phyloP scores from a whole-genome alignment of 2,888 invertebrate species.

The Gryllus longicercus region DNA sequence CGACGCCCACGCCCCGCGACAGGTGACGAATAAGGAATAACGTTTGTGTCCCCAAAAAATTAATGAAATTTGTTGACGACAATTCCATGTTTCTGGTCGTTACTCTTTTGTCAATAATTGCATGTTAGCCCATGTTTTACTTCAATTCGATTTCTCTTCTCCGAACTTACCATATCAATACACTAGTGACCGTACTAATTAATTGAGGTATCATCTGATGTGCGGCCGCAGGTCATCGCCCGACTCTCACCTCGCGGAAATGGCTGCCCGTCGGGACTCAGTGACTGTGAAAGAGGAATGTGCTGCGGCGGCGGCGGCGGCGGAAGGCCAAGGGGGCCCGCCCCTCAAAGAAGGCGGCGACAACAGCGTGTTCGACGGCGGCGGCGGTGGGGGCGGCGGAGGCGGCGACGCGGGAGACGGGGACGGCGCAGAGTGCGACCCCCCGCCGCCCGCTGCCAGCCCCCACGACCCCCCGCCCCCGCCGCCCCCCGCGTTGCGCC shows the following conservation, averaged over 20 bases:
- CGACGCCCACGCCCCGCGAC: constrained; percentile 25
- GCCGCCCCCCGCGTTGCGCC: neutral
- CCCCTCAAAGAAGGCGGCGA: constrained; percentile 41
- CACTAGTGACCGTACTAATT: too few species aligned
- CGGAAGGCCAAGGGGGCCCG: constrained; percentile 21
- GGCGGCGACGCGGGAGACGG: constrained; percentile 37
- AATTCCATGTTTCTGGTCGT: too few species aligned
- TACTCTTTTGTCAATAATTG: too few species aligned
- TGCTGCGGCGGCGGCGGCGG: constrained; percentile 33
- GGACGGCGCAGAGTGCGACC: constrained; percentile 18
- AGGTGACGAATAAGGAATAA: neutral
- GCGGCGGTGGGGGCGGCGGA: constrained; percentile 42
- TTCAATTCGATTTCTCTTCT: too few species aligned
- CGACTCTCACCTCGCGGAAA: constrained; percentile 45
- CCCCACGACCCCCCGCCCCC: neutral
- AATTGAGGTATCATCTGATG: too few species aligned
- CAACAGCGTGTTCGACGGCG: constrained; percentile 44
- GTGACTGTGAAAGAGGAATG: constrained; percentile 26
- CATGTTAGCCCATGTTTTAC: too few species aligned
- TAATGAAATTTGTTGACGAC: too few species aligned
- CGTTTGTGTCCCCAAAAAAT: too few species aligned
- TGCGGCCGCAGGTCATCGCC: constrained; percentile 46
- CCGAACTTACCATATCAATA: too few species aligned
- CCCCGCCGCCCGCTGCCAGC: constrained; percentile 25
- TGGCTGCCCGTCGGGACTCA: neutral